phyloP scores from a whole-genome alignment of 1,140 invertebrate genomes.

The Caenorhabditis elegans region WBcel235 BX284602.5:828501-829000 shows the following conservation, averaged over 20 bases:
- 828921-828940: no score
- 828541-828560: no score
- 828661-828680: neutral
- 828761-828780: neutral
- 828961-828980: no score
- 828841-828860: neutral
- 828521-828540: neutral
- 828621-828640: neutral
- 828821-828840: neutral
- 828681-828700: neutral
- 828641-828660: neutral
- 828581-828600: neutral
- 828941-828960: no score
- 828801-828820: neutral
- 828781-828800: slow-evolving; percentile 35
- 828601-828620: neutral
- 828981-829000: no score
- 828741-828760: neutral
- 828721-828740: slow-evolving; percentile 38
- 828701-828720: slow-evolving; percentile 3
- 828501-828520: slow-evolving; percentile 29
- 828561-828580: slow-evolving; percentile 16
- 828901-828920: no score
- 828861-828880: slow-evolving; percentile 30
- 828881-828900: no score